Evolutionary conservation across 2,113 vertebrate species (phyloP).

Genomic region (Erythrolamprus reginae): DNA sequence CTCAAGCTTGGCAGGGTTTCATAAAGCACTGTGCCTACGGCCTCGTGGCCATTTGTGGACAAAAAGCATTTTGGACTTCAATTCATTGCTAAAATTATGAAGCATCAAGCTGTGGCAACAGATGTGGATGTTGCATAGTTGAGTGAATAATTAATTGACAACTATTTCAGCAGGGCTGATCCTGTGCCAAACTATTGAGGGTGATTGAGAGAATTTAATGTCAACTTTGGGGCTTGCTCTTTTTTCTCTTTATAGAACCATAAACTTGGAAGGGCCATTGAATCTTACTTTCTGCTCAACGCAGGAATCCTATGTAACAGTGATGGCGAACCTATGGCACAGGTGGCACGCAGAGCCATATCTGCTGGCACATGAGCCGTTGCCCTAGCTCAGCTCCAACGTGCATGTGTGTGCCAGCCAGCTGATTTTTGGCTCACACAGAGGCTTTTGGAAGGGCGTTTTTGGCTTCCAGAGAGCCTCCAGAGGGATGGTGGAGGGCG

Average conservation of each 20-base stretch:
- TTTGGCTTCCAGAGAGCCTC: too few relatives aligned
- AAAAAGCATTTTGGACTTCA: not conserved
- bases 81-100: not conserved
- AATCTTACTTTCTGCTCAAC: not conserved
- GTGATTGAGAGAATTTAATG: constrained; percentile 1
- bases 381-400: too few relatives aligned
- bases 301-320: not conserved
- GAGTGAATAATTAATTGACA: not conserved
- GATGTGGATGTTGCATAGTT: not conserved
- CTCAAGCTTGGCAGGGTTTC: not conserved
- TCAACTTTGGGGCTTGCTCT: not conserved
- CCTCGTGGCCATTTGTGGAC: not conserved
- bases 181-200: not conserved
- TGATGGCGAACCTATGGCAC: too few relatives aligned
- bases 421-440: too few relatives aligned
- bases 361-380: too few relatives aligned
- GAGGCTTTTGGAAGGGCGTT: too few relatives aligned
- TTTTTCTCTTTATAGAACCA: not conserved
- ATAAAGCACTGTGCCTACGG: not conserved
- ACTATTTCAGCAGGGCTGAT: not conserved
- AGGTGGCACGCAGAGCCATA: too few relatives aligned
- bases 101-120: not conserved
- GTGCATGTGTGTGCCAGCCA: too few relatives aligned
- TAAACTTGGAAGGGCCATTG: not conserved
- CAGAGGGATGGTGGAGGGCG: too few relatives aligned